These are phyloP conservation scores for Numenius arquata DNA, from an alignment of 2,113 vertebrate species.

Conservation along the genomic window DNA sequence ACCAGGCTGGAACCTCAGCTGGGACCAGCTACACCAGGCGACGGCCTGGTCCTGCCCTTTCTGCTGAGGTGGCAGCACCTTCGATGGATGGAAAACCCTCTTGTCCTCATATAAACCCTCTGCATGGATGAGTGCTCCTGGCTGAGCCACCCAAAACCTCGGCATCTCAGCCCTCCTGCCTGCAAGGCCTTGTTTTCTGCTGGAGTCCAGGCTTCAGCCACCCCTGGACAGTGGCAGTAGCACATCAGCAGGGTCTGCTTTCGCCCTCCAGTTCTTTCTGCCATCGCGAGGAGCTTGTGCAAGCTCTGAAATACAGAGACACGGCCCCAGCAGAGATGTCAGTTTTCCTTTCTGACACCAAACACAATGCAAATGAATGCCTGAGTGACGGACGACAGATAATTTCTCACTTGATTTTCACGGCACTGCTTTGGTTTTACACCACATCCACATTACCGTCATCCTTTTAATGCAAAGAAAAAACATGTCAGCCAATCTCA, in stretches of 20 bases:
- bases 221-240: background rate
- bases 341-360: background rate
- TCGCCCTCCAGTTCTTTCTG: background rate
- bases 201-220: background rate
- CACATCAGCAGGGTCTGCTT: background rate
- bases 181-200: background rate
- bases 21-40: fast-evolving
- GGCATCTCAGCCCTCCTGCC: background rate
- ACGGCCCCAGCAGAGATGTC: background rate
- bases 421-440: background rate
- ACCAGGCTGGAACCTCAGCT: fast-evolving
- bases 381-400: background rate
- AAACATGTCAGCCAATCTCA: background rate
- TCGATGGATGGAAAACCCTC: fast-evolving
- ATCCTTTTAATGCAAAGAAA: background rate
- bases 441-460: background rate
- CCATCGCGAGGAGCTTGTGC: background rate
- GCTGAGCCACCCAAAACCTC: background rate
- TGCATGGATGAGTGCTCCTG: fast-evolving
- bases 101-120: background rate
- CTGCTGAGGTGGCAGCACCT: background rate
- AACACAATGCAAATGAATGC: background rate
- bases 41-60: background rate
- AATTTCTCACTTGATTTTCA: background rate
- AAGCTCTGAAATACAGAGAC: background rate